These are phyloP conservation scores for Chrysolophus pictus DNA, from an alignment of 2,797 vertebrate species.

Conservation along the genomic window DNA sequence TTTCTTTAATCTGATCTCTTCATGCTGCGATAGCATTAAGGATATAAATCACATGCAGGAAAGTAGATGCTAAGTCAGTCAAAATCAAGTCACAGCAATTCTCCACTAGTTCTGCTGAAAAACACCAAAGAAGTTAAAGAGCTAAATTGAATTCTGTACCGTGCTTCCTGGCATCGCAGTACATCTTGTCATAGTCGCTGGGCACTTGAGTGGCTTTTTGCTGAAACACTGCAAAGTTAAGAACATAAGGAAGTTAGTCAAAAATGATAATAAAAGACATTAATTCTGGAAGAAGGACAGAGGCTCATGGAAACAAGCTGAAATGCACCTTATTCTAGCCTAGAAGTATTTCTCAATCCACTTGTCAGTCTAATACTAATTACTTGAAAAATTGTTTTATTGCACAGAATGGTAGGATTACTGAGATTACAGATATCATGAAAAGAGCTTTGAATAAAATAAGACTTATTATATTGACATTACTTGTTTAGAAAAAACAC, in stretches of 20 bases:
- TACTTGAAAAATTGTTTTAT: background rate
- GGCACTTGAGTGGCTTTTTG: slow-evolving; percentile 61
- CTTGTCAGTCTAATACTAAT: background rate
- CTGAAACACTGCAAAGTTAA: slow-evolving; percentile 74
- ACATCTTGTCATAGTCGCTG: slow-evolving; percentile 39
- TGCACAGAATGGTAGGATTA: background rate
- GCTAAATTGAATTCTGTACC: slow-evolving; percentile 59
- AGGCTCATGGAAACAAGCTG: background rate
- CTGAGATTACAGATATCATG: background rate
- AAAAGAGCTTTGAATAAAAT: slow-evolving; percentile 11
- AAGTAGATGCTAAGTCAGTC: background rate
- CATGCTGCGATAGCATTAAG: background rate
- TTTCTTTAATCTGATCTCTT: slow-evolving; percentile 20
- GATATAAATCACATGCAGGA: background rate
- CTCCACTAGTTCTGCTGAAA: background rate
- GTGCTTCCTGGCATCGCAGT: slow-evolving; percentile 48
- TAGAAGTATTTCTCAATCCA: background rate
- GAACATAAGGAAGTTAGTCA: background rate
- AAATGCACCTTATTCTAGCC: background rate
- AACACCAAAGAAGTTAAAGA: background rate
- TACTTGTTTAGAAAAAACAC: background rate
- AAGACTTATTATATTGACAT: background rate
- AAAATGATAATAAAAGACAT: background rate
- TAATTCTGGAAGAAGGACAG: background rate
- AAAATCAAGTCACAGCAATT: slow-evolving; percentile 18